Evolutionary conservation across 2,888 invertebrate species (phyloP), one percentile per base, ranked within the genome.

Genomic region (Athalia circularis): DNA sequence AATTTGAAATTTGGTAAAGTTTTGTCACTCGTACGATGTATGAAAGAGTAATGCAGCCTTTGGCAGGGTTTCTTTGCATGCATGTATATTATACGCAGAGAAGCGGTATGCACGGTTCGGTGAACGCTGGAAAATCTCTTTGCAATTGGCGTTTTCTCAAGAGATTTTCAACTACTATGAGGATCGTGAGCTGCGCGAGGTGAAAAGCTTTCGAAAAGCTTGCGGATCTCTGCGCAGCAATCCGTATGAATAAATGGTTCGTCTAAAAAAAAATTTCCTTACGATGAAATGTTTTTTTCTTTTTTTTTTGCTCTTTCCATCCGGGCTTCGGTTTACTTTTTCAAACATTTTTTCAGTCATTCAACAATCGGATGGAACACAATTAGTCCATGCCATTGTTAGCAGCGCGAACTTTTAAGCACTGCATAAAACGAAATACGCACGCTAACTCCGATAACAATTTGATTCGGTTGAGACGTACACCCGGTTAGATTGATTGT

Each of bases 131-230:
- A 59, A 72, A 72, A 72, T 72, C 72, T 59, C 72, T 72, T 72
- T 59, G 57, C 72, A 72, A 72, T 72, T 72, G 72, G 57, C 72
- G 72, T 72, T 72, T 72, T 72, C 57, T 72, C 72, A 59, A 72
- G 72, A 72, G 72, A 72, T 72, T 72, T 29, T 59, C 72, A 59
- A 72, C 57, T 72, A 52, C 47, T 47, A 11, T 9, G 72, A 72
- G 47, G 72, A 47, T 72, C 47, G 57, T 59, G 72, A 72, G 59
- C 59, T 72, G 45, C 47, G 45, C 45, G 47, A 47, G 29, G 72
- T 47, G 72, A 47, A 72, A 72, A 47, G 59, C 59, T 9, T 72
- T 72, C 57, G 57, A 29, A 57, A 59, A 59, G 45, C 45, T 47
- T 47, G 43, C 47, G 57, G 45, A 47, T 15, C 59, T 9, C 54